A percentile compares a stretch with the other conserved stretches of the same genome.
phyloP scores from a whole-genome alignment of 2,113 vertebrate species.

The Cynocephalus volans region DNA sequence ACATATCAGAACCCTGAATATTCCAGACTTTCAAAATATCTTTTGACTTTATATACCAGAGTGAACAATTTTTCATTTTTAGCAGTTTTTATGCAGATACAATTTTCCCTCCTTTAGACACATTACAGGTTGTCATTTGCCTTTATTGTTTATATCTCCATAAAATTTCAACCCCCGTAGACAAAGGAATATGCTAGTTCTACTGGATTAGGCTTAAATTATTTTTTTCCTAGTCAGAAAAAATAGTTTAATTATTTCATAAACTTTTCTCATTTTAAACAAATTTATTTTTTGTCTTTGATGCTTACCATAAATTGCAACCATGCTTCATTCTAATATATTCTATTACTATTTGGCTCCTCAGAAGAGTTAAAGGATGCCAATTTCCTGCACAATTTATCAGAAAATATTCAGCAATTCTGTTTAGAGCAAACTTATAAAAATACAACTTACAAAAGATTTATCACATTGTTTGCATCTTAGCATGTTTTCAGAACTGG shows the following conservation, averaged over 20 bases:
- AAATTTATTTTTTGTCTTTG: slow-evolving; percentile 79
- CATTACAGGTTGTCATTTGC: neutral
- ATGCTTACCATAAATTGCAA: slow-evolving; percentile 83
- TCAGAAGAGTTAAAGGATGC: slow-evolving; percentile 76
- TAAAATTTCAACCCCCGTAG: neutral
- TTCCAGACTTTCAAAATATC: neutral
- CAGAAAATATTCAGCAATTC: slow-evolving; percentile 76
- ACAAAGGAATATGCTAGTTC: neutral
- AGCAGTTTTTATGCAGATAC: neutral
- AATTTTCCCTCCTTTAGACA: neutral
- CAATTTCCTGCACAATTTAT: slow-evolving; percentile 83
- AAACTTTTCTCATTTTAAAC: slow-evolving; percentile 68
- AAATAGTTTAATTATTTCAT: slow-evolving; percentile 63
- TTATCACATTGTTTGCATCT: slow-evolving; percentile 64
- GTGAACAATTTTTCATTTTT: slow-evolving; percentile 23
- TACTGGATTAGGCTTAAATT: neutral
- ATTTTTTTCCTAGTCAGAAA: slow-evolving; percentile 42
- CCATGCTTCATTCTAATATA: slow-evolving; percentile 80
- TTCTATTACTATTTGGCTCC: slow-evolving; percentile 62
- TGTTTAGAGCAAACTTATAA: slow-evolving; percentile 74
- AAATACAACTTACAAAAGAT: slow-evolving; percentile 83
- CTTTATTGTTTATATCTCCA: neutral
- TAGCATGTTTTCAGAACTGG: slow-evolving; percentile 67
- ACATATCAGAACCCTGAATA: neutral
- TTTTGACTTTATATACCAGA: neutral